Conservation (phyloP, 1,140 invertebrate genomes). For the Zaprionus ornatus region DNA sequence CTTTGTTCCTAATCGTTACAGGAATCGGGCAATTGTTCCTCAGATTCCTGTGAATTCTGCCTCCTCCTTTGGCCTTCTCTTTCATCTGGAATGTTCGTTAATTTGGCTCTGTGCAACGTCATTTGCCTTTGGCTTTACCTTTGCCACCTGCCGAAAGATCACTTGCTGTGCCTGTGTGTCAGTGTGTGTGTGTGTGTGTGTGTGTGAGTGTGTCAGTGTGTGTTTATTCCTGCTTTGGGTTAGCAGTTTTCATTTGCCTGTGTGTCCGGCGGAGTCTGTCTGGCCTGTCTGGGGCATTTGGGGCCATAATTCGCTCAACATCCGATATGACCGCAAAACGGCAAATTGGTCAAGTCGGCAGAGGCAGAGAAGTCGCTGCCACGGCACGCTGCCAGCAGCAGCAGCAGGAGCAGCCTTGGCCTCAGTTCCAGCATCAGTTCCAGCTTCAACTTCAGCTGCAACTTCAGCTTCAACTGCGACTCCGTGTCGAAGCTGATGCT, state of each 20-base stretch:
- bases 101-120: background rate
- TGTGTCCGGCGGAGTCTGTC: background rate
- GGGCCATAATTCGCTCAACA: constrained; percentile 59
- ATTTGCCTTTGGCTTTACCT: background rate
- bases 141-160: background rate
- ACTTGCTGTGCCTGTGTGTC: background rate
- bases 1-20: background rate
- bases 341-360: constrained; percentile 73
- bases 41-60: background rate
- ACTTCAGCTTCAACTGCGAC: constrained; percentile 5
- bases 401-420: constrained; percentile 6
- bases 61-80: background rate
- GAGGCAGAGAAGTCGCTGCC: constrained; percentile 8
- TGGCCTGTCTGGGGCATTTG: constrained; percentile 12
- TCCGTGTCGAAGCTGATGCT: constrained; percentile 45
- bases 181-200: background rate
- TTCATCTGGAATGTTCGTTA: background rate
- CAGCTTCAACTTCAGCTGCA: background rate
- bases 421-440: background rate
- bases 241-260: background rate
- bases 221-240: background rate
- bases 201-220: background rate
- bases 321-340: constrained; percentile 68
- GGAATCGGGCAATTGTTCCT: background rate
- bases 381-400: constrained; percentile 26